Base-by-base conservation (phyloP, 2,113 vertebrate genomes). In the Mola mola region DNA sequence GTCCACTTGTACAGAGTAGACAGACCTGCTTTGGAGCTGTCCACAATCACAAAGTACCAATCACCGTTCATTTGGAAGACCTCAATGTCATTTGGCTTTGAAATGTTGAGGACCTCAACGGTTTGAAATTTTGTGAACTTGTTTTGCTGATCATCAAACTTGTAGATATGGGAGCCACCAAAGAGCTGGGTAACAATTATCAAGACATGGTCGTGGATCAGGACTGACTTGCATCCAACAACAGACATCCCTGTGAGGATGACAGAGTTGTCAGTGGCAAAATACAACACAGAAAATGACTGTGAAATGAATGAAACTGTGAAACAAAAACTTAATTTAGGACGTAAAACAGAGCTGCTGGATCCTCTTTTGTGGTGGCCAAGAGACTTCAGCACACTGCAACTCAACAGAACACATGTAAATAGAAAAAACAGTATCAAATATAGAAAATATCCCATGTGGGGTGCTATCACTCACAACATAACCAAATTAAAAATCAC, bases 21-120 rank as follows among this genome's bases (percentile, higher is more conserved):
- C 84, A 97, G 81, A 5, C 97, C 97, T 0, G 96, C 95, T 84
- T 99, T 98, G 6, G 97, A 98, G 86, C 97, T 97, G 84, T 99
- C 97, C 0, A 96, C 96, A 4, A 99, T 98, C 76, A 98, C 81
- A 70, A 98, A 98, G 88, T 95, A 98, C 50, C 92, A 95, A 33
- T 96, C 94, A 0, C 91, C 88, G 0, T 96, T 94, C 16, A 99
- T 95, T 78, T 94, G 92, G 81, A 99, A 98, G 58, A 96, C 91
- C 80, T 98, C 97, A 3, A 98, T 96, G 66, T 98, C 96, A 1
- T 98, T 99, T 26, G 97, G 97, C 88, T 99, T 98, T 41, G 96
- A 98, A 63, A 99, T 96, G 64, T 96, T 96, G 46, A 96, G 93
- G 11, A 93, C 94, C 68, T 99, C 96, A 0, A 99, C 95, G 46